Base-by-base conservation (phyloP, 2,797 vertebrate genomes). In the Sebastes miniatus region DNA sequence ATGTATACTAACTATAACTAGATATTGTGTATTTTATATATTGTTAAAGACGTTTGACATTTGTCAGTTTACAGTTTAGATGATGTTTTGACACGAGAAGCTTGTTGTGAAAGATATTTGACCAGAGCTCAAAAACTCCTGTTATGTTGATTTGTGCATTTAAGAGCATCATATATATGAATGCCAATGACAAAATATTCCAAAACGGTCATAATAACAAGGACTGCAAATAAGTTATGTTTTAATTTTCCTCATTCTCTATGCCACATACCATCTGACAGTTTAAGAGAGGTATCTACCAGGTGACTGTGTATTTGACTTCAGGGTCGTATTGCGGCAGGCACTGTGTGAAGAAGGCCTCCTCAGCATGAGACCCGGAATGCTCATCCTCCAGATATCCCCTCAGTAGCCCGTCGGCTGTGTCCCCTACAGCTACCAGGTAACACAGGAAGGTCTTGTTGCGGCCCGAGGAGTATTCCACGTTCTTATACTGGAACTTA, bases 391-490 rank as follows among this genome's bases (percentile, higher is more conserved):
- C 98, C 77, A 99, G 91, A 74, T 96, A 98, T 0, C 98, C 98
- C 32, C 93, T 93, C 3, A 95, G 73, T 0, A 95, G 91, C 10
- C 77, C 92, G 0, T 95, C 85, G 12, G 89, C 91, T 1, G 61
- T 47, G 18, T 91, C 89, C 31, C 93, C 94, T 83, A 92, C 92
- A 73, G 97, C 97, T 1, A 99, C 73, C 78, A 98, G 94, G 1
- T 98, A 99, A 88, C 96, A 99, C 79, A 99, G 95, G 87, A 98
- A 96, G 85, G 98, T 99, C 94, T 99, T 99, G 91, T 99, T 99
- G 58, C 97, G 94, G 24, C 98, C 98, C 0, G 97, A 99, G 3
- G 97, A 98, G 88, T 99, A 99, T 68, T 99, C 98, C 83, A 99
- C 98, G 0, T 99, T 99, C 92, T 97, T 97, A 90, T 97, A 99